phyloP scores from a whole-genome alignment of 2,797 vertebrate species.

The Chloroceryle inda region DNA sequence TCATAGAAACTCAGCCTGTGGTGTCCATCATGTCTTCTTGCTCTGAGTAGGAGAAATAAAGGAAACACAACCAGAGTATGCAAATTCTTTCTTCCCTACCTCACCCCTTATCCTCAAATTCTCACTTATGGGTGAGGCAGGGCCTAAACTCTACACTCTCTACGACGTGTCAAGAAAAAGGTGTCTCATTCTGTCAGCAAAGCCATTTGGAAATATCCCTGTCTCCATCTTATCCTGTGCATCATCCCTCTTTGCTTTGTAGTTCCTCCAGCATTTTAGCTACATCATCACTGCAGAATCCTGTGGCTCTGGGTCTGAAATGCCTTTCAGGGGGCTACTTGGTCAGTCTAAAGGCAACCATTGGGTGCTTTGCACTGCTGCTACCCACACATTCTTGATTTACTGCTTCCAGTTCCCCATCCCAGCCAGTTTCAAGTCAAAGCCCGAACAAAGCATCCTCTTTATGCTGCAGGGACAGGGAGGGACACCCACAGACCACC shows the following conservation, averaged over 20 bases:
- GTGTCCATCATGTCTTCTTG: slow-evolving; percentile 79
- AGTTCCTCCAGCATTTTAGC: background rate
- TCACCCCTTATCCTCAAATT: background rate
- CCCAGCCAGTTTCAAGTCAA: slow-evolving; percentile 59
- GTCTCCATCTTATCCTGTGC: background rate
- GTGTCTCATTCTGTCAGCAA: background rate
- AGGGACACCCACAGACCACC: background rate
- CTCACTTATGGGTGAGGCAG: background rate
- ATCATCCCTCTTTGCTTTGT: background rate
- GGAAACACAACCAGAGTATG: background rate
- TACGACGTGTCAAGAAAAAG: background rate
- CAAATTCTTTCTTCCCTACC: background rate
- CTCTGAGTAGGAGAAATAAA: slow-evolving; percentile 70
- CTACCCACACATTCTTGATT: slow-evolving; percentile 81
- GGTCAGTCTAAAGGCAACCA: slow-evolving; percentile 83
- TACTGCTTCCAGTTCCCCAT: slow-evolving; percentile 75
- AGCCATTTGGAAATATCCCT: background rate
- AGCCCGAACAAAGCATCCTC: slow-evolving; percentile 73
- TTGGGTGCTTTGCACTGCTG: slow-evolving; percentile 75
- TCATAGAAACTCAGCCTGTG: slow-evolving; percentile 73
- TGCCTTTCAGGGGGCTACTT: slow-evolving; percentile 79
- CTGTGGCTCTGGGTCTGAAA: background rate
- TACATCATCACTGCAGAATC: background rate
- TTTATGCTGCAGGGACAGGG: slow-evolving; percentile 13
- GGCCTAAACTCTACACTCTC: background rate